phyloP scores from a whole-genome alignment of 2,888 invertebrate genomes.

The Lasioglossum calceatum region DNA sequence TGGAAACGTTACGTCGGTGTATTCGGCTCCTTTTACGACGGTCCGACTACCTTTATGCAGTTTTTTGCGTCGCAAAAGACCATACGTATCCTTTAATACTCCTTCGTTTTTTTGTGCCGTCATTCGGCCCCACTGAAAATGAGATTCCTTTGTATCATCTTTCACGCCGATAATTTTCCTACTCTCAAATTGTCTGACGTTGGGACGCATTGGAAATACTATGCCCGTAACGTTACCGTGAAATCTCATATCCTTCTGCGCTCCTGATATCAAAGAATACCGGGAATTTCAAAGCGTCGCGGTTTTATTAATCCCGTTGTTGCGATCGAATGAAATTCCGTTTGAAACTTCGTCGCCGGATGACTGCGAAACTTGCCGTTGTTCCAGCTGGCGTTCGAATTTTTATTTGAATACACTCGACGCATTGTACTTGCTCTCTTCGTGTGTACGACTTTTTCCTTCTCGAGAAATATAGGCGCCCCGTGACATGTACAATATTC shows the following conservation, averaged over 20 bases:
- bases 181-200: constrained; percentile 30
- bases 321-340: neutral
- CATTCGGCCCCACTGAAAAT: constrained; percentile 39
- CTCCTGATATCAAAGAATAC: neutral
- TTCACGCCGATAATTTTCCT: constrained; percentile 45
- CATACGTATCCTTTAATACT: constrained; percentile 48
- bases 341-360: neutral
- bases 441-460: neutral
- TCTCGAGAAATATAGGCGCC: neutral
- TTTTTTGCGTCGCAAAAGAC: constrained; percentile 41
- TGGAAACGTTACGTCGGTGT: constrained; percentile 63
- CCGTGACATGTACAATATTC: neutral
- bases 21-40: constrained; percentile 41
- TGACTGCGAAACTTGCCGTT: neutral
- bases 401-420: neutral
- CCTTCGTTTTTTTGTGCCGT: constrained; percentile 1
- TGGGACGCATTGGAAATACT: constrained; percentile 9
- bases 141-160: constrained; percentile 51
- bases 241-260: neutral
- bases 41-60: constrained; percentile 25
- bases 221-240: constrained; percentile 28
- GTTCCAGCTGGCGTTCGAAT: neutral
- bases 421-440: neutral
- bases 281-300: neutral
- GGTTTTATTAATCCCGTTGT: neutral